Percentiles rank a stretch among this genome's conserved stretches.
Evolutionary conservation across 2,797 vertebrate genomes (phyloP).

Genomic region (Sebastes steindachneri): DNA sequence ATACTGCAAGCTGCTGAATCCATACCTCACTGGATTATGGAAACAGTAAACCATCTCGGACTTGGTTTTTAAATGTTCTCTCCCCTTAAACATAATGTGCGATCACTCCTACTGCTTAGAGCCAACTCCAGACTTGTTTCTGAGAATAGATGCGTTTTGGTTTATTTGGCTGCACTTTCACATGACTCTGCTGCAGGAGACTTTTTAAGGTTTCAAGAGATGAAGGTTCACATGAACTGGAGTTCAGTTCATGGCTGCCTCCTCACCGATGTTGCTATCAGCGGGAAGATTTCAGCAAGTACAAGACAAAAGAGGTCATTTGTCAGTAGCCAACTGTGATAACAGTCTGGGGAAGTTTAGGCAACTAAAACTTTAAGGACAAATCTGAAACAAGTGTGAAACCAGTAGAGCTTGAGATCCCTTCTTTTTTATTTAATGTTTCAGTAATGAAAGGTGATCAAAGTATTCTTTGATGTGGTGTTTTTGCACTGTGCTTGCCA

Average conservation of each 20-base stretch:
- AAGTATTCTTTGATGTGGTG: not conserved
- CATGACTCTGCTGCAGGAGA: not conserved
- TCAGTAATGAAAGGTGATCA: not conserved
- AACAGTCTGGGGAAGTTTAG: not conserved
- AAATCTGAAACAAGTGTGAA: not conserved
- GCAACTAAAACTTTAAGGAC: not conserved
- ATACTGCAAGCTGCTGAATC: not conserved
- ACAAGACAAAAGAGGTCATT: not conserved
- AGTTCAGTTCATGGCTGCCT: not conserved
- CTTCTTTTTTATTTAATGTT: not conserved
- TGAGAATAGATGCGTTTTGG: not conserved
- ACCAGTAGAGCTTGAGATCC: not conserved
- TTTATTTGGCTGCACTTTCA: slow-evolving; percentile 17
- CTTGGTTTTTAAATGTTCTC: not conserved
- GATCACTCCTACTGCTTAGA: not conserved
- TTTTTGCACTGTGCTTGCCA: not conserved
- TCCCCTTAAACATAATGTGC: not conserved
- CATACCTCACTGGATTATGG: not conserved
- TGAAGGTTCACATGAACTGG: not conserved
- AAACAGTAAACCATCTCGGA: not conserved
- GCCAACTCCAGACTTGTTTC: not conserved
- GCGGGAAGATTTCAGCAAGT: not conserved
- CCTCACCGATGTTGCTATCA: slow-evolving; percentile 3
- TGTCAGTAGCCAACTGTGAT: not conserved
- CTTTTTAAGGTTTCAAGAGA: slow-evolving; percentile 4